A percentile compares a stretch with the other conserved stretches of the same genome.
These are phyloP conservation scores for Triplophysa siluroides DNA, from an alignment of 2,113 vertebrate species.

Conservation along the genomic window DNA sequence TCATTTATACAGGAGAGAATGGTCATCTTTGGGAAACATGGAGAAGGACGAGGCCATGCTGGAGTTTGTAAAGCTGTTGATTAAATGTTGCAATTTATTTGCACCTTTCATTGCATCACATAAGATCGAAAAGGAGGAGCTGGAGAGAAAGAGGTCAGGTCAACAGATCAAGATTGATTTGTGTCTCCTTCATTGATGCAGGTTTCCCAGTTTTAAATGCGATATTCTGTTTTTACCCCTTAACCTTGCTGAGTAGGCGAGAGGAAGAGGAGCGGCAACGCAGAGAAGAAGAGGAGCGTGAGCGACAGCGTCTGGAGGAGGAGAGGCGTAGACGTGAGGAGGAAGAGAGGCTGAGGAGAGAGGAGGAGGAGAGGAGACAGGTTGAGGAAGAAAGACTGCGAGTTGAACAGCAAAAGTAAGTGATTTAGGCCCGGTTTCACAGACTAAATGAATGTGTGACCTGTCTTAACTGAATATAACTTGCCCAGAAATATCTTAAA, in stretches of 20 bases:
- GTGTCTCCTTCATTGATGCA: background rate
- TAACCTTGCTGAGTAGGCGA: slow-evolving; percentile 70
- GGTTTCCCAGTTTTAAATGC: background rate
- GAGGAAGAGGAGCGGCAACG: slow-evolving; percentile 90
- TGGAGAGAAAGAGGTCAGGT: slow-evolving; percentile 90
- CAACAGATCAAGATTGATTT: background rate
- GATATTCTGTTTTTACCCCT: background rate
- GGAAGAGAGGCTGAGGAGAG: slow-evolving; percentile 83
- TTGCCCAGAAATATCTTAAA: no score
- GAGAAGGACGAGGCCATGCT: slow-evolving; percentile 93
- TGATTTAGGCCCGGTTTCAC: background rate
- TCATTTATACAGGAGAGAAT: slow-evolving; percentile 84
- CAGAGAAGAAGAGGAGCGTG: slow-evolving; percentile 87
- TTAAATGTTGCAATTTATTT: slow-evolving; percentile 93
- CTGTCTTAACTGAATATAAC: no score
- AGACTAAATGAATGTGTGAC: no score
- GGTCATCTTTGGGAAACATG: slow-evolving; percentile 90
- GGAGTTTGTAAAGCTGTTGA: slow-evolving; percentile 91
- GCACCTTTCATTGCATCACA: slow-evolving; percentile 92
- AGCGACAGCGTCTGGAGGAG: slow-evolving; percentile 86
- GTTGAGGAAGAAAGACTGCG: slow-evolving; percentile 90
- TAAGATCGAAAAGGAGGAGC: slow-evolving; percentile 96
- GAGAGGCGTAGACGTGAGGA: slow-evolving; percentile 84
- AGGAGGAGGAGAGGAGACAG: slow-evolving; percentile 88
- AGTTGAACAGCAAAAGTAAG: slow-evolving; percentile 96